These are phyloP conservation scores for Sesamia nonagrioides DNA, from an alignment of 1,140 invertebrate species.

Conservation along the genomic window DNA sequence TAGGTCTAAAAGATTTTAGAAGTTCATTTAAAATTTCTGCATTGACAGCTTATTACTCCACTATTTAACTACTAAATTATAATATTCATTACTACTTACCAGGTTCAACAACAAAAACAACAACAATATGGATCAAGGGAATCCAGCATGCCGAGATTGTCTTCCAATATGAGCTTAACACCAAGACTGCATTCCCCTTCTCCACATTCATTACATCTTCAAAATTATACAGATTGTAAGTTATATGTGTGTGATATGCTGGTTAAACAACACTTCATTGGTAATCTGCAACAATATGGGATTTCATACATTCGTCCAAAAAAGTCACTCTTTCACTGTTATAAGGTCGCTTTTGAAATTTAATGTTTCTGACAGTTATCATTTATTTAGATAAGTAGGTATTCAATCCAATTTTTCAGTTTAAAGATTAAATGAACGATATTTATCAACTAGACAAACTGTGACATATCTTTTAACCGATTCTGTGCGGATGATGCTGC, in stretches of 20 bases:
- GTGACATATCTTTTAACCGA: too few species aligned
- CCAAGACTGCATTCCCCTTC: conserved; percentile 78
- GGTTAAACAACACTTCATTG: too few species aligned
- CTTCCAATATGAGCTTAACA: conserved; percentile 77
- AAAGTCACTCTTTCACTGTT: too few species aligned
- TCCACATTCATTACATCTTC: conserved; percentile 76
- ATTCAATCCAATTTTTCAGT: too few species aligned
- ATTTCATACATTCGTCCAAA: too few species aligned
- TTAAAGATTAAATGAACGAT: too few species aligned
- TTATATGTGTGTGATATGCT: conserved; percentile 8
- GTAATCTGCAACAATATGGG: too few species aligned
- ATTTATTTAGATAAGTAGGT: too few species aligned
- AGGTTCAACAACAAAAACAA: conserved; percentile 84
- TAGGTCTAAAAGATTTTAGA: neutral
- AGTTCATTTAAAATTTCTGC: neutral
- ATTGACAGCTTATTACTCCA: neutral
- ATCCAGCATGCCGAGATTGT: conserved; percentile 77
- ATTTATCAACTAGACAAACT: too few species aligned
- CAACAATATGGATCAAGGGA: conserved; percentile 82
- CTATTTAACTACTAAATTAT: neutral
- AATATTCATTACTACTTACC: neutral
- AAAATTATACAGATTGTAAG: conserved; percentile 79
- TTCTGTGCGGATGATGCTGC: too few species aligned
- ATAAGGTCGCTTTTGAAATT: too few species aligned
- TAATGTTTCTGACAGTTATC: too few species aligned